Percentiles rank a stretch among this genome's conserved stretches.
phyloP scores from a whole-genome alignment of 2,888 invertebrate genomes.

The Gymnocheta viridis region DNA sequence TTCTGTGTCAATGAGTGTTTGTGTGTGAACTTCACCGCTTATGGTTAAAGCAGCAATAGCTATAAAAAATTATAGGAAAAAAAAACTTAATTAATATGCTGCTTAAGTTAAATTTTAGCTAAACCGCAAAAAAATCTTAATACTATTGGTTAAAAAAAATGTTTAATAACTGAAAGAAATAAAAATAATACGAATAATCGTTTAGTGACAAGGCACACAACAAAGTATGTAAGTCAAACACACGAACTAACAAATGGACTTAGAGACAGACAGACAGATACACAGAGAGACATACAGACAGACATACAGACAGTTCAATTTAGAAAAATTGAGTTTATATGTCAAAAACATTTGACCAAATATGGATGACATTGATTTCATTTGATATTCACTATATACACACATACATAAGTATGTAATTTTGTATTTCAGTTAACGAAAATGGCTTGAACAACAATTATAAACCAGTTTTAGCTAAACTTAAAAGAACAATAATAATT shows the following conservation, averaged over 20 bases:
- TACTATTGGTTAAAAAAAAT: conserved; percentile 27
- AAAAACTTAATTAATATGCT: conserved; percentile 61
- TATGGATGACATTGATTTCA: conserved; percentile 67
- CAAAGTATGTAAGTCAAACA: no score
- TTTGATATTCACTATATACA: conserved; percentile 28
- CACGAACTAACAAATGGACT: no score
- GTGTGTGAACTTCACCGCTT: conserved; percentile 56
- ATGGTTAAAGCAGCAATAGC: conserved; percentile 40
- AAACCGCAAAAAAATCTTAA: conserved; percentile 5
- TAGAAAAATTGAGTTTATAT: conserved; percentile 66
- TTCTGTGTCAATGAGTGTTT: background rate
- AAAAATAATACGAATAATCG: background rate
- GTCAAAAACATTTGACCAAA: conserved; percentile 68
- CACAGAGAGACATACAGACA: background rate
- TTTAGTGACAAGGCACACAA: background rate
- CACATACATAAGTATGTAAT: background rate
- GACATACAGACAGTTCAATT: conserved; percentile 38
- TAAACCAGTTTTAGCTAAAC: conserved; percentile 53
- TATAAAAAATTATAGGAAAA: conserved; percentile 1
- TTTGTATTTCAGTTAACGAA: conserved; percentile 30
- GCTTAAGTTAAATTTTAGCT: conserved; percentile 10
- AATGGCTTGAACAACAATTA: conserved; percentile 51
- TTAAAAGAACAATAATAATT: conserved; percentile 15
- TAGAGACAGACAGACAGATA: background rate
- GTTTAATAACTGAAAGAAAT: conserved; percentile 40